Conservation (phyloP, 2,888 invertebrate species). For the Dasypogon diadema region DNA sequence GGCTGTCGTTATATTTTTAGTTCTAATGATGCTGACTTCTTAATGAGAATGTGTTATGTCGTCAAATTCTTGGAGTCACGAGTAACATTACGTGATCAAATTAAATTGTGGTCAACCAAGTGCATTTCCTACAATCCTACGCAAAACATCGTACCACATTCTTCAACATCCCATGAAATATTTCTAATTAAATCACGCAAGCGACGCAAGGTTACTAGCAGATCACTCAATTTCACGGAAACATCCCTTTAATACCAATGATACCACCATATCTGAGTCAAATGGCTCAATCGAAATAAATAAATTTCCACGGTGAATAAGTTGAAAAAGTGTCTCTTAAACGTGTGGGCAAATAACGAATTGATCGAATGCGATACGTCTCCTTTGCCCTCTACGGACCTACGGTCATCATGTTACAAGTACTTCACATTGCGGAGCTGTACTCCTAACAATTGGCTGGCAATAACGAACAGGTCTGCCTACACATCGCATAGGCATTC, state of each 20-base stretch:
- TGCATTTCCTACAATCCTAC: too few species aligned
- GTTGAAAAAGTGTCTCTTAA: not conserved
- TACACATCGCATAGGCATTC: slow-evolving; percentile 1
- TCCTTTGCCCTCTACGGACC: slow-evolving; percentile 11
- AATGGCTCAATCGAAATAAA: not conserved
- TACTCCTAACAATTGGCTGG: not conserved
- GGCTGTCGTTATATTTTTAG: too few species aligned
- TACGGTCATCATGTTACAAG: slow-evolving; percentile 1
- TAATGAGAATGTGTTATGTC: too few species aligned
- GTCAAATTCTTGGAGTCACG: too few species aligned
- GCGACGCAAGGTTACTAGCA: too few species aligned
- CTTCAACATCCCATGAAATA: too few species aligned
- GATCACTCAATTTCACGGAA: too few species aligned
- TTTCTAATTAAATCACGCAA: too few species aligned
- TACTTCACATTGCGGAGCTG: not conserved
- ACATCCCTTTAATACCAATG: not conserved
- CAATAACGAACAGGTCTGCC: slow-evolving; percentile 9
- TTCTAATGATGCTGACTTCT: too few species aligned
- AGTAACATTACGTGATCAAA: too few species aligned
- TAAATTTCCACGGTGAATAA: not conserved
- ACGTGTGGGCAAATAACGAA: slow-evolving; percentile 10
- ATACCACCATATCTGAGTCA: not conserved
- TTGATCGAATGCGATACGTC: slow-evolving; percentile 9
- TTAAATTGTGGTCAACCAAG: too few species aligned
- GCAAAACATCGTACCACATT: too few species aligned